Base-by-base conservation (phyloP, 2,113 vertebrate genomes). In the Pseudorectes ferrugineus region DNA sequence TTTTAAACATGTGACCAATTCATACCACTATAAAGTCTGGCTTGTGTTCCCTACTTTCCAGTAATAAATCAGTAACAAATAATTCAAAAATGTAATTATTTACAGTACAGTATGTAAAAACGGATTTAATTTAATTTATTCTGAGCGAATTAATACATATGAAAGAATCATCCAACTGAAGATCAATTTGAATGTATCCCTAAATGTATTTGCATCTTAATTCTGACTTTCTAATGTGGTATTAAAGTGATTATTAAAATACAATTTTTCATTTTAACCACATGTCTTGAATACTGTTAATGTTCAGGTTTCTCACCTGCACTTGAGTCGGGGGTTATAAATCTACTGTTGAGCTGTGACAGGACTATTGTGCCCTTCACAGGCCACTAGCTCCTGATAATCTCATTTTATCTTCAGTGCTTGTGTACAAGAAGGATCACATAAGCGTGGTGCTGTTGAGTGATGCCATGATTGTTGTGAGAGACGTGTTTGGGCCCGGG, bases 281-380 rank as follows among this genome's bases (percentile, higher is more conserved):
- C 28, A 12, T 4, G 5, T 79, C 51, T 74, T 66, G 83, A 90
- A 78, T 94, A 43, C 71, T 81, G 58, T 54, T 73, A 58, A 68
- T 76, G 89, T 90, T 96, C 35, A 65, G 25, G 59, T 85, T 94
- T 84, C 79, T 92, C 21, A n/a, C 55, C 31, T 33, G 70, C 36
- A 42, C 55, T 95, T 42, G 23, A 92, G 66, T 76, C 18, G 46
- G 76, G 54, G 55, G 42, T 95, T 96, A 74, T 89, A 94, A 91
- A 96, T 96, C 84, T 94, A 35, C 95, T 95, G 70, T 96, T 96
- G 94, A 96, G 35, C 75, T 15, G 3, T 93, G 81, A 95, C 74
- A 92, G 95, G 66, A 66, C 85, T 89, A 0, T 92, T 91, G 87
- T 96, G 96, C 81, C 97, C 95, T 98, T 98, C 97, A 97, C 94